Percentiles rank a stretch among this genome's conserved stretches.
Evolutionary conservation across 2,888 invertebrate genomes (phyloP).

Genomic region (Perithous albicinctus): DNA sequence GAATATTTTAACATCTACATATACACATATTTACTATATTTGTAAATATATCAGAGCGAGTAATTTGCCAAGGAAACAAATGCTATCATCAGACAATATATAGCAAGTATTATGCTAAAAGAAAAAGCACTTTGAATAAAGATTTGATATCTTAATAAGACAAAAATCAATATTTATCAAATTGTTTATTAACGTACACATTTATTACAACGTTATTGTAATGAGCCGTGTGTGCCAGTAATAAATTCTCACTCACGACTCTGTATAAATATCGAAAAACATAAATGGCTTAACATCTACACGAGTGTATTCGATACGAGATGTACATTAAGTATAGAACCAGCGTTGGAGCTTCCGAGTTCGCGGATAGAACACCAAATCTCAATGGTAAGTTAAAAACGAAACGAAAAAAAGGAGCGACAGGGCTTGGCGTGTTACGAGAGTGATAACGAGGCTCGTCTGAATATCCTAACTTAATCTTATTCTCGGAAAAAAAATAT

Average conservation of each 20-base stretch:
- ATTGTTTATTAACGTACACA: slow-evolving; percentile 41
- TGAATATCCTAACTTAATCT: slow-evolving; percentile 15
- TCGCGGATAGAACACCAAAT: slow-evolving; percentile 17
- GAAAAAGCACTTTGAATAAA: too few species aligned
- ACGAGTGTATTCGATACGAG: slow-evolving; percentile 24
- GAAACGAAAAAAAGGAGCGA: slow-evolving; percentile 10
- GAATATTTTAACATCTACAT: too few species aligned
- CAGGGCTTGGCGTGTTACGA: slow-evolving; percentile 19
- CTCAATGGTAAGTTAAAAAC: background rate
- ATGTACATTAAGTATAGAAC: slow-evolving; percentile 51
- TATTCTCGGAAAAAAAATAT: slow-evolving; percentile 16
- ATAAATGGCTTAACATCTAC: background rate
- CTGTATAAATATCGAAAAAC: slow-evolving; percentile 31
- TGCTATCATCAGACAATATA: too few species aligned
- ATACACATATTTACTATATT: too few species aligned
- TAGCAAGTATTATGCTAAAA: too few species aligned
- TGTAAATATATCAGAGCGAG: too few species aligned
- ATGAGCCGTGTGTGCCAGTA: background rate
- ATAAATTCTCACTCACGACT: slow-evolving; percentile 14
- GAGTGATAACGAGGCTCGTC: slow-evolving; percentile 42
- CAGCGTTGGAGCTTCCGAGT: slow-evolving; percentile 13
- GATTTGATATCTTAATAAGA: background rate
- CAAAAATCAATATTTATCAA: slow-evolving; percentile 25
- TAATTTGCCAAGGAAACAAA: too few species aligned
- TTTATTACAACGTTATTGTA: slow-evolving; percentile 28